Base-by-base conservation (phyloP, 2,888 invertebrate genomes). In the Colletes collaris region DNA sequence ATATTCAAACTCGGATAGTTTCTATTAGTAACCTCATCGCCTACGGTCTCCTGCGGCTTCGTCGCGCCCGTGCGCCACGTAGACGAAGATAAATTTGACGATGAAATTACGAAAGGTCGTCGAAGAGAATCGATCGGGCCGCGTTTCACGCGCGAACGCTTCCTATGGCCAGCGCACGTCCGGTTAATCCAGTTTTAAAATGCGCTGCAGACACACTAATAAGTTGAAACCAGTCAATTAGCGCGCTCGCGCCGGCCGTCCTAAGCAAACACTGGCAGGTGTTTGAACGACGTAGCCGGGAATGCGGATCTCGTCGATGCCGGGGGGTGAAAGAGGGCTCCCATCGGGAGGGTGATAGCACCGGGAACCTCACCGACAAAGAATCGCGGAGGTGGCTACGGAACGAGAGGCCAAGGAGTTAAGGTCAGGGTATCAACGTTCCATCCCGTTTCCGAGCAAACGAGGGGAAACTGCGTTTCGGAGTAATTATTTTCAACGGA, bases 221-320 rank as follows among this genome's bases (percentile, higher is more conserved):
- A 91, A 90, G 89, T 90, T 87, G 86, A 88, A 90, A 90, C 89
- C 89, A 88, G 90, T 90, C 89, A 91, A 92, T 92, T 91, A 92
- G 88, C 89, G 87, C 87, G 83, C 81, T 83, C 83, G 63, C 82
- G 67, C 81, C 70, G 64, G 66, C 81, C 83, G 89, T 90, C 91
- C 91, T 90, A 90, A 91, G 85, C 86, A 92, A 92, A 91, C 88
- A 91, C 85, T 83, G 88, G 88, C 89, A 91, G 91, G 91, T 92
- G 90, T 91, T 91, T 89, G 88, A 90, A 90, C 88, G 88, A 85
- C 83, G 86, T 78, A 68, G 60, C 55, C 40, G 69, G 60, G 69
- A 74, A 76, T 72, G 83, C 72, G 76, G 64, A 79, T 69, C 65
- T 72, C 62, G 49, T 70, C 79, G 76, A 75, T 62, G 75, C 55